phyloP scores from a whole-genome alignment of 2,888 invertebrate species.

The Belgica antarctica region DNA sequence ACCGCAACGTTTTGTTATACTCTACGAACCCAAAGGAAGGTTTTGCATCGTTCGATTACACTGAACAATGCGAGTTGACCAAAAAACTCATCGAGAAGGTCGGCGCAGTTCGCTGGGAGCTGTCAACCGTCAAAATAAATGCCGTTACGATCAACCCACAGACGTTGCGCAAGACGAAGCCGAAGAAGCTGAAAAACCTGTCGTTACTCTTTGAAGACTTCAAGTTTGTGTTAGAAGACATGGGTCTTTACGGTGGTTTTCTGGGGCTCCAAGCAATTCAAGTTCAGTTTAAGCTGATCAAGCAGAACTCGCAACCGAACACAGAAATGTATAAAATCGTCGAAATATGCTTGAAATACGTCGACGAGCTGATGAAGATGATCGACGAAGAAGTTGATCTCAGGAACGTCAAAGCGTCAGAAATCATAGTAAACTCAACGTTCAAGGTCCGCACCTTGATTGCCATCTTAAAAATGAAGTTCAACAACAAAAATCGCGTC shows the following conservation, averaged over 20 bases:
- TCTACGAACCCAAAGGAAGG: constrained; percentile 57
- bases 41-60: constrained; percentile 46
- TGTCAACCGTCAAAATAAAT: not conserved
- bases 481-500: constrained; percentile 52
- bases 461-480: constrained; percentile 61
- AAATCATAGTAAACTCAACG: constrained; percentile 61
- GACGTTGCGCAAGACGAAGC: constrained; percentile 1
- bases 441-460: constrained; percentile 65
- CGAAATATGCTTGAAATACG: not conserved
- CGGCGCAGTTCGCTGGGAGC: constrained; percentile 6
- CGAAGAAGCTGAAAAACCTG: constrained; percentile 12
- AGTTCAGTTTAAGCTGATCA: constrained; percentile 15
- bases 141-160: not conserved
- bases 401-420: not conserved
- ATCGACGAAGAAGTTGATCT: constrained; percentile 23
- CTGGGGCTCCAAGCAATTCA: not conserved
- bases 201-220: constrained; percentile 22
- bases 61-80: not conserved
- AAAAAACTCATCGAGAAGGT: not conserved
- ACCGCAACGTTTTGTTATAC: constrained; percentile 54
- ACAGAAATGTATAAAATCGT: not conserved
- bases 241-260: constrained; percentile 32
- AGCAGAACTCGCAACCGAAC: not conserved
- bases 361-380: not conserved
- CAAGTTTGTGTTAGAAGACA: not conserved